Evolutionary conservation across 1,140 invertebrate species (phyloP), one percentile per base, ranked within the genome.

Genomic region (Sycophaga agraensis): DNA sequence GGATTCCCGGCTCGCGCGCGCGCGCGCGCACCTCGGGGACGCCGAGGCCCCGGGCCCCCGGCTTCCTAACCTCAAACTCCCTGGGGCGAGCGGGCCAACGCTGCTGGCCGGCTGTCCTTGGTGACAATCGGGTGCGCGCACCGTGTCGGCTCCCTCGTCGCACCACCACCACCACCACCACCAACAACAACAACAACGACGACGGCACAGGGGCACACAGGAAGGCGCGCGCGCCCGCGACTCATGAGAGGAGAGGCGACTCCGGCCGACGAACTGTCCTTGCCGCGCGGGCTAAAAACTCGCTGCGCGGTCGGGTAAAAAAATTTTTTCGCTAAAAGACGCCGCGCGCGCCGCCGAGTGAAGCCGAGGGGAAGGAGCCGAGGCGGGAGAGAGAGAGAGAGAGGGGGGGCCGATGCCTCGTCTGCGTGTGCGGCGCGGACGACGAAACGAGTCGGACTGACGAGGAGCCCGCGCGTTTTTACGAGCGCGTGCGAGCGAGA

Each of bases 381-480:
- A 22, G 0, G 34, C 40, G 16, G 14, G 51, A 16, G 11, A 5
- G 51, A 50, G 31, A 26, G 48, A 28, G 48, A 34, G 31, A 34
- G 48, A 40, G 24, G 17, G 24, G 28, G 39, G 43, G 14, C 9
- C 8, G 35, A 35, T 16, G 48, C n/a, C 14, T 28, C 22, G 16
- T 54, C 35, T 43, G 43, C 37, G 56, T n/a, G 56, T 49, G 35
- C 48, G 39, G 31, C 40, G 21, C 39, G 51, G 26, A 37, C 45
- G 60, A 43, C 46, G 39, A 60, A 53, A 53, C 49, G 8, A 53
- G 39, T 53, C 58, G 49, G 53, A 60, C 58, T 55, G 39, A 49
- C 50, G 35, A n/a, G n/a, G 57, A 26, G 28, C 49, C 48, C 48
- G 58, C 58, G 58, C 58, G 58, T 60, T 60, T 60, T 60, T 60